Base-by-base conservation (phyloP, 2,113 vertebrate genomes). In the Felis catus region DNA sequence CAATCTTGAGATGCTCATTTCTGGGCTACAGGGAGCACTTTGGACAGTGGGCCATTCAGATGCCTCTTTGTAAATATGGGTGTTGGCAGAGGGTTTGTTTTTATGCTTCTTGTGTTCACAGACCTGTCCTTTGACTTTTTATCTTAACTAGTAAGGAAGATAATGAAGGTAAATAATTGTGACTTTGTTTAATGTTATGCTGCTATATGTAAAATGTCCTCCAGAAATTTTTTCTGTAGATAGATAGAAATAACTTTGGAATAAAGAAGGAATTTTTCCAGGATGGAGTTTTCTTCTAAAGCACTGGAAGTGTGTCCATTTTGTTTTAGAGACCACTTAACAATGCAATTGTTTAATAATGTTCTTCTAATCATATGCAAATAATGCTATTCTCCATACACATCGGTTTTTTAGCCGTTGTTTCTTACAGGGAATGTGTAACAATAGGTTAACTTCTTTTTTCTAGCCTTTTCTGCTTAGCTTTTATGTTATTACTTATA, bases 191-290 rank as follows among this genome's bases (percentile, higher is more conserved):
- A 65, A 41, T 89, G 68, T 91, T 66, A 81, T 76, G 79, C 86
- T 91, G 58, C n/a, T n/a, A n/a, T 87, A 61, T 94, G 91, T 96
- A 90, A 96, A n/a, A 58, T 92, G 14, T 94, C 90, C 92, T 71
- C 8, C 83, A 97, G 95, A 96, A 76, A 89, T 71, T 76, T 80
- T 80, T 96, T 96, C 91, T 97, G 89, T 97, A 97, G 85, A 87
- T 97, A 97, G 85, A 89, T 96, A 93, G 92, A 96, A 83, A 97
- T 81, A 94, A 80, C 51, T 98, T 96, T 80, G 92, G 65, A 94
- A 95, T 94, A 95, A 96, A 98, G 61, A 63, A 97, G n/a, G 55
- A 84, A 65, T 74, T 84, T 97, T 96, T 97, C 84, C 68, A 92
- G 33, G 25, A n/a, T 96, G 86, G 53, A 80, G 48, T 92, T 97